Evolutionary conservation across 2,888 invertebrate genomes (phyloP).

Genomic region (Heliconius ismenius): DNA sequence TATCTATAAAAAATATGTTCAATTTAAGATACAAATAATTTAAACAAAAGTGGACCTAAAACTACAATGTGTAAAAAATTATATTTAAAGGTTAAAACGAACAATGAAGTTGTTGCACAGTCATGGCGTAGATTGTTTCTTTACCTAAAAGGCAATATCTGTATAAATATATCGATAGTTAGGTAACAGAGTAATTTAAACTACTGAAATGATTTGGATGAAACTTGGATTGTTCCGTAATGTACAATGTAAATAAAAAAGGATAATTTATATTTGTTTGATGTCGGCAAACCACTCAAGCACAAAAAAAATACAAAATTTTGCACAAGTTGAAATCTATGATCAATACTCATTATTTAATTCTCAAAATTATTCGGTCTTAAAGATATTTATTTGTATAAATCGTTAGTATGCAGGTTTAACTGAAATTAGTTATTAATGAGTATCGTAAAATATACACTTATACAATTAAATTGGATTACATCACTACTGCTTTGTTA

Average conservation of each 20-base stretch:
- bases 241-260: background rate
- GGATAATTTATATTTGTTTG: background rate
- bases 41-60: constrained; percentile 5
- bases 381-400: no score
- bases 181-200: no score
- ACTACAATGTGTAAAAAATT: background rate
- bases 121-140: background rate
- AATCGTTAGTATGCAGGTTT: background rate
- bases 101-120: background rate
- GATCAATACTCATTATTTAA: no score
- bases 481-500: background rate
- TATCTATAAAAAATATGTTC: background rate
- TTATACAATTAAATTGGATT: background rate
- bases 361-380: no score
- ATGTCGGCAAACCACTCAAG: no score
- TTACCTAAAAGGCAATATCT: background rate
- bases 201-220: background rate
- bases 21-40: background rate
- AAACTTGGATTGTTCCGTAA: background rate
- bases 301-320: no score
- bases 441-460: background rate
- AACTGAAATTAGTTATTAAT: background rate
- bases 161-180: no score
- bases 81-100: background rate
- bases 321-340: no score